These are phyloP conservation scores for Ceratotherium simum DNA, from an alignment of 2,113 vertebrate genomes.

Conservation along the genomic window DNA sequence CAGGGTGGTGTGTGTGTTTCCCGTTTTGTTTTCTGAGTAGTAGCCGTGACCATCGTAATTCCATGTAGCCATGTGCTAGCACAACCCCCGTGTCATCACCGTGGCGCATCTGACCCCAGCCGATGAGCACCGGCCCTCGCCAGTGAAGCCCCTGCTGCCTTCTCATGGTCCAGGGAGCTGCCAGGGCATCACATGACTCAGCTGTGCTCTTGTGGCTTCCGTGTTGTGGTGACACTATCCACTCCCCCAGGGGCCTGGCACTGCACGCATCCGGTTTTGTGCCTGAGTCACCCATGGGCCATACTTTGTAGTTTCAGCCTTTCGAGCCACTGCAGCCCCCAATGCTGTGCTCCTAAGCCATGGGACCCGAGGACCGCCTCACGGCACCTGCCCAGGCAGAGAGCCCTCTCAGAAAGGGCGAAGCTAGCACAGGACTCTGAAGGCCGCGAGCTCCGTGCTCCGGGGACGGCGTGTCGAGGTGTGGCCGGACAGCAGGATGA, in stretches of 20 bases:
- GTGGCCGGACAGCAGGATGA: slow-evolving; percentile 1
- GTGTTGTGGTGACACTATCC: slow-evolving; percentile 85
- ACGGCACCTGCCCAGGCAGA: slow-evolving; percentile 83
- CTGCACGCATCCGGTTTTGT: slow-evolving; percentile 61
- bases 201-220: slow-evolving; percentile 88
- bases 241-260: slow-evolving; percentile 78
- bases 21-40: slow-evolving; percentile 63
- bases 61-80: slow-evolving; percentile 89
- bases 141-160: slow-evolving; percentile 82
- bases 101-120: slow-evolving; percentile 80
- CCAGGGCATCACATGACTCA: slow-evolving; percentile 83
- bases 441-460: slow-evolving; percentile 63
- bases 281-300: slow-evolving; percentile 84
- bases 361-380: slow-evolving; percentile 85
- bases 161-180: slow-evolving; percentile 84
- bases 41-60: slow-evolving; percentile 79
- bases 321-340: slow-evolving; percentile 86
- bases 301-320: slow-evolving; percentile 91
- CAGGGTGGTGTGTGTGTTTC: slow-evolving; percentile 69
- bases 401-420: slow-evolving; percentile 84
- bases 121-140: slow-evolving; percentile 80
- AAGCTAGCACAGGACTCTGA: slow-evolving; percentile 80
- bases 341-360: slow-evolving; percentile 87
- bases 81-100: slow-evolving; percentile 82
- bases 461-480: neutral